Percentiles rank a stretch among this genome's conserved stretches.
phyloP scores from a whole-genome alignment of 2,113 vertebrate species.

The Myxocyprinus asiaticus region DNA sequence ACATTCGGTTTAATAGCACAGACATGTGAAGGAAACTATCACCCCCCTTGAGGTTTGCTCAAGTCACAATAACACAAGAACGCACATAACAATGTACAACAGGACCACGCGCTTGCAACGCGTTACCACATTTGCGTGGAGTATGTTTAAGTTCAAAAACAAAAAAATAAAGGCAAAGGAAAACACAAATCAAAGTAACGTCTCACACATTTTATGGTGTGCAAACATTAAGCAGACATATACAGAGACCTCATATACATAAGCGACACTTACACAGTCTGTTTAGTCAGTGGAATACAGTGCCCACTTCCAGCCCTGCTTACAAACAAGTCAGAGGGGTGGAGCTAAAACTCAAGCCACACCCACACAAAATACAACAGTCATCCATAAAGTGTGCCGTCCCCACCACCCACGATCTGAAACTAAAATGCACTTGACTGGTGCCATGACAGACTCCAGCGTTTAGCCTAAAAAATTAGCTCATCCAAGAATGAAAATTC shows the following conservation, averaged over 20 bases:
- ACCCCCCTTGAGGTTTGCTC: too few species aligned
- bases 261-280: constrained; percentile 38
- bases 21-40: too few species aligned
- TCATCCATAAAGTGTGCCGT: background rate
- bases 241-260: constrained; percentile 44
- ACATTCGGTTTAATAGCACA: too few species aligned
- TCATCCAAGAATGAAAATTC: too few species aligned
- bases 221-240: constrained; percentile 46
- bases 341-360: background rate
- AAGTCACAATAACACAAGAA: too few species aligned
- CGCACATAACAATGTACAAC: too few species aligned
- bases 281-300: constrained; percentile 21
- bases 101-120: too few species aligned
- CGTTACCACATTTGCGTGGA: too few species aligned
- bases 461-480: too few species aligned
- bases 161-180: too few species aligned
- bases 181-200: background rate
- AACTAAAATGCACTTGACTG: background rate
- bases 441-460: background rate
- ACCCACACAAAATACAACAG: background rate
- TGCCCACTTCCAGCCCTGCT: constrained; percentile 4
- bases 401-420: background rate
- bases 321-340: background rate
- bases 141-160: too few species aligned
- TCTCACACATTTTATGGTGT: constrained; percentile 44